Evolutionary conservation across 1,140 invertebrate genomes (phyloP), one percentile per base, ranked within the genome.

Genomic region (Diorhabda carinulata): DNA sequence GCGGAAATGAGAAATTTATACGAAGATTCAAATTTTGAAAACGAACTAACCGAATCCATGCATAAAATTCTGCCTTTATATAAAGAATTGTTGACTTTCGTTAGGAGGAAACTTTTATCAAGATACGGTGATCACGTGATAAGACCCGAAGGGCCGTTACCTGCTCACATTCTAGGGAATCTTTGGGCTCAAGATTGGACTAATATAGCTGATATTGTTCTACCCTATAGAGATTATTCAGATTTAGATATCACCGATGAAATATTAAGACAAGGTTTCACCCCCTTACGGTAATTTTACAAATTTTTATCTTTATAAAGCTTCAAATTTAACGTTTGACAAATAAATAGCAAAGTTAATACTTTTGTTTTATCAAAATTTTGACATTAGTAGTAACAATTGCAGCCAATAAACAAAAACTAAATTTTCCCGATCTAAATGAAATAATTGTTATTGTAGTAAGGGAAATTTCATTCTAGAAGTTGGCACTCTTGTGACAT

Each of bases 161-260:
- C 91, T 1, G 90, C 89, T 0, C 91, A 93, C 82, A 77, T 92
- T 42, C 78, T 94, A 41, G 92, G 92, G 83, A 93, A 94, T 77
- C 89, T 94, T 87, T 95, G 92, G 92, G 88, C 89, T 0, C 92
- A 94, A 78, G 89, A 90, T 70, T 94, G 92, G 92, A 88, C 89
- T 61, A 90, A 91, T 61, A 88, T 96, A 57, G 89, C 88, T 72
- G 89, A 93, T 66, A 78, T 95, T 2, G 87, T 92, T 3, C 86
- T 89, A 75, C 94, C 94, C 0, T 96, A 89, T 81, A 90, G 90
- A 0, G 86, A 88, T 9, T 87, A 87, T 25, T 86, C 86, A 43
- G 87, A 87, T 64, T 75, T 93, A 0, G 92, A 96, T 77, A 87
- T 93, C 3, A 93, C 91, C 2, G 80, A 87, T 2, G 89, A 90